Evolutionary conservation across 2,888 invertebrate species (phyloP).

Genomic region (Diplolepis rosae): DNA sequence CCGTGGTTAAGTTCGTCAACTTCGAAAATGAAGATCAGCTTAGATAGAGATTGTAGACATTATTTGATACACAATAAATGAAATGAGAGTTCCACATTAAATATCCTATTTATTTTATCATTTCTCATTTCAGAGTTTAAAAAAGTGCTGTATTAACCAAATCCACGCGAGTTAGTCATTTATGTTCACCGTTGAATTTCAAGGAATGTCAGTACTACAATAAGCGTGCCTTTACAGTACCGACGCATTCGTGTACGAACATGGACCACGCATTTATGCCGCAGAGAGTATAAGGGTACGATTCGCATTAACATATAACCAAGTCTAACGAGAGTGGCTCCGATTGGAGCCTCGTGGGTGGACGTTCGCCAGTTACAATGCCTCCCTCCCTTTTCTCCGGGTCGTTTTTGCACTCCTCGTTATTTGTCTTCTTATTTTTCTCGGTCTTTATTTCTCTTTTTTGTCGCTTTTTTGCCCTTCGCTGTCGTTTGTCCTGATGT

Average conservation of each 20-base stretch:
- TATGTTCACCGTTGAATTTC: constrained; percentile 15
- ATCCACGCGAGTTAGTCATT: background rate
- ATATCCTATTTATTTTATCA: too few species aligned
- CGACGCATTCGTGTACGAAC: constrained; percentile 40
- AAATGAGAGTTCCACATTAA: too few species aligned
- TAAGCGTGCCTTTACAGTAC: constrained; percentile 31
- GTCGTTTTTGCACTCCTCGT: constrained; percentile 38
- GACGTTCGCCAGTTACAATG: constrained; percentile 46
- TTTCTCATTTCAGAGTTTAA: too few species aligned
- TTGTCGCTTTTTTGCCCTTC: constrained; percentile 47
- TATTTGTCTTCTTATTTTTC: constrained; percentile 45
- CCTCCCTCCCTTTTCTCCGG: constrained; percentile 45
- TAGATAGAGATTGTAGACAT: too few species aligned
- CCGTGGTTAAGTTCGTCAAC: too few species aligned
- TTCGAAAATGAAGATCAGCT: too few species aligned
- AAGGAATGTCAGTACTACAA: constrained; percentile 33
- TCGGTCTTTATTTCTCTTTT: constrained; percentile 13
- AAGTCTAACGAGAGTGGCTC: constrained; percentile 60
- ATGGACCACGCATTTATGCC: constrained; percentile 53
- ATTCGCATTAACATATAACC: constrained; percentile 65
- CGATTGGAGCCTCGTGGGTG: constrained; percentile 53
- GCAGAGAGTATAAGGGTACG: constrained; percentile 53
- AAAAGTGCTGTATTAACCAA: too few species aligned
- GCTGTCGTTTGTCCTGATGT: constrained; percentile 50
- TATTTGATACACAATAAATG: too few species aligned